Conservation (phyloP, 2,797 vertebrate genomes). For the Sebastes glaucus region DNA sequence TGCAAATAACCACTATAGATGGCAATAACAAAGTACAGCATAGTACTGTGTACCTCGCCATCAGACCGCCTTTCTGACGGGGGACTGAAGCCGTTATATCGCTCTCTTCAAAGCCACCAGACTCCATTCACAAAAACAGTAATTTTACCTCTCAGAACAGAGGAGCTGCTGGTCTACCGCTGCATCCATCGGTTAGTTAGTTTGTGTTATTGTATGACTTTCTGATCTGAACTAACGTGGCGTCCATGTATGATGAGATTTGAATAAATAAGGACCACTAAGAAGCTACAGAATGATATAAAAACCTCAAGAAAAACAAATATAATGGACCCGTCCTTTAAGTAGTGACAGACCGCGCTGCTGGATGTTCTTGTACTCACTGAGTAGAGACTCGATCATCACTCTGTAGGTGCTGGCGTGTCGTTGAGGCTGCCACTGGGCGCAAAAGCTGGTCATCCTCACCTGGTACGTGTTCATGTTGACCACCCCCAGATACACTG, state of each 20-base stretch:
- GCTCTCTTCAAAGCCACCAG: background rate
- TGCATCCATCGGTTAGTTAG: too few relatives aligned
- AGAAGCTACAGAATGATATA: background rate
- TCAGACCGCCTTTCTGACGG: background rate
- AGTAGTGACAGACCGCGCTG: background rate
- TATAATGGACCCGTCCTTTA: too few relatives aligned
- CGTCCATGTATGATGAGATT: background rate
- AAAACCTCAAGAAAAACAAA: background rate
- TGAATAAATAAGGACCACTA: background rate
- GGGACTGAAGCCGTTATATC: background rate
- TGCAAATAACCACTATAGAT: too few relatives aligned
- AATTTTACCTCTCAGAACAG: background rate
- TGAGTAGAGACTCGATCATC: slow-evolving; percentile 83
- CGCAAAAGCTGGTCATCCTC: slow-evolving; percentile 87
- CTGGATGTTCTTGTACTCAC: slow-evolving; percentile 78
- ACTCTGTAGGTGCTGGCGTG: slow-evolving; percentile 89
- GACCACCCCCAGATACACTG: slow-evolving; percentile 89
- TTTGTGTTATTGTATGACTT: too few relatives aligned
- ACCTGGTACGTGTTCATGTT: slow-evolving; percentile 86
- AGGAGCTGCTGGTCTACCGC: too few relatives aligned
- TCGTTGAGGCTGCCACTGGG: slow-evolving; percentile 90
- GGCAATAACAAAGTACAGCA: too few relatives aligned
- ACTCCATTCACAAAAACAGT: background rate
- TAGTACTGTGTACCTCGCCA: background rate
- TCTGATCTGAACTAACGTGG: too few relatives aligned